Evolutionary conservation across 2,113 vertebrate genomes (phyloP), one percentile per base, ranked within the genome.

Genomic region (Centropristis striata): DNA sequence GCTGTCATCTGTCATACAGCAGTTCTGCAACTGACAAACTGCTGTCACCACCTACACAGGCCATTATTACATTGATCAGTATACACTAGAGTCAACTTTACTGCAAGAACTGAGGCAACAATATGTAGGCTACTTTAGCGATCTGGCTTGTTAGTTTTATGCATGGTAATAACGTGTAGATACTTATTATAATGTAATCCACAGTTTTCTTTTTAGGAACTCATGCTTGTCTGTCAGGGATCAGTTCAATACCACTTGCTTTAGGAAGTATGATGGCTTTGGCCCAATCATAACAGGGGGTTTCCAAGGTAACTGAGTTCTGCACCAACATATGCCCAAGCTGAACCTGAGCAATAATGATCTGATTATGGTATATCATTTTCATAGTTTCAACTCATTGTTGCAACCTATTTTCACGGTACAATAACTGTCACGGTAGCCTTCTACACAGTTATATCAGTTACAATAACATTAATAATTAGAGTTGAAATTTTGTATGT

Each of bases 1-100:
- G 53, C 61, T 69, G 47, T 23, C 67, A 50, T 41, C 60, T 66
- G 49, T 55, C 70, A 69, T 12, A 59, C 64, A 59, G 44, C 68
- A 61, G 51, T 37, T 39, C 16, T 66, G 60, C 28, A 44, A 46
- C 75, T 60, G 66, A 58, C 54, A 61, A 49, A 18, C 70, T 71
- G 60, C 36, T 78, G 54, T 18, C 53, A 32, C 16, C 44, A 32
- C 21, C 23, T 15, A 11, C 63, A 70, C 53, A 67, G 64, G 71
- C 58, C 81, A 47, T 21, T 7, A 47, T 20, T 20, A 3, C 1
- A 46, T 28, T 12, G 23, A 47, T 44, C 23, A 16, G 23, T 15
- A 14, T 12, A 8, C 61, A 32, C 28, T 28, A 27, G 5, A 32
- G 49, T 15, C 1, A 66, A 66, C 63, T 66, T 66, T 32, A 65